Evolutionary conservation across 2,888 invertebrate genomes (phyloP).

Genomic region (Tetranychus truncatus): DNA sequence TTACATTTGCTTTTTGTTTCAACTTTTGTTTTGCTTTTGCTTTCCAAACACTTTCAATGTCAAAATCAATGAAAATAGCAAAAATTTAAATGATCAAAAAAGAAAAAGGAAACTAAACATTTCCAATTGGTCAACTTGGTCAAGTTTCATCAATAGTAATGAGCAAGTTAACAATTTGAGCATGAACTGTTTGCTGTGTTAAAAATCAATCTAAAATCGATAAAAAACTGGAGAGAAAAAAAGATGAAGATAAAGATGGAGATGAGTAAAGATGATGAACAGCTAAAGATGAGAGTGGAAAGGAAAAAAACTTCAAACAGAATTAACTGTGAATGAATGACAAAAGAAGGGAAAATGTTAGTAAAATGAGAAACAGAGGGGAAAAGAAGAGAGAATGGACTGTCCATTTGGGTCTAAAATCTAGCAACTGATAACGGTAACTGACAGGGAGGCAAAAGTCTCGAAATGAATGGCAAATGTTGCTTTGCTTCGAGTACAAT

Average conservation of each 20-base stretch:
- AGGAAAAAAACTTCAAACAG: not conserved
- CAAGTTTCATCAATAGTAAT: not conserved
- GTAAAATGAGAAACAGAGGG: not conserved
- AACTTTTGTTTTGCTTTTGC: no score
- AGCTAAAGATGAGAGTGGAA: not conserved
- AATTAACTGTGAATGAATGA: not conserved
- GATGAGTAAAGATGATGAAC: not conserved
- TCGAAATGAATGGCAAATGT: not conserved
- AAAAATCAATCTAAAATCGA: slow-evolving; percentile 1
- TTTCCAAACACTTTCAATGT: no score
- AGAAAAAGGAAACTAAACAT: no score
- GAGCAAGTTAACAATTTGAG: not conserved
- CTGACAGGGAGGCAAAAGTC: not conserved
- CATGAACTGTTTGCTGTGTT: not conserved
- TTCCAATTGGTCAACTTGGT: no score
- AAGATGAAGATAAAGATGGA: not conserved
- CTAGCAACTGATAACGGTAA: not conserved
- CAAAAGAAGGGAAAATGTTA: not conserved
- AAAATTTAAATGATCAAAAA: no score
- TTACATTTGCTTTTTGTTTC: no score
- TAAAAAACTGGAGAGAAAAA: not conserved
- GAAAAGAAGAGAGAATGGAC: not conserved
- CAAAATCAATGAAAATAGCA: no score
- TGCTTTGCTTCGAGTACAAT: not conserved
- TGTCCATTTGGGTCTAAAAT: not conserved